Percentiles rank a stretch among this genome's conserved stretches.
Conservation (phyloP, 2,113 vertebrate genomes). For the Myanophis thanlyinensis region DNA sequence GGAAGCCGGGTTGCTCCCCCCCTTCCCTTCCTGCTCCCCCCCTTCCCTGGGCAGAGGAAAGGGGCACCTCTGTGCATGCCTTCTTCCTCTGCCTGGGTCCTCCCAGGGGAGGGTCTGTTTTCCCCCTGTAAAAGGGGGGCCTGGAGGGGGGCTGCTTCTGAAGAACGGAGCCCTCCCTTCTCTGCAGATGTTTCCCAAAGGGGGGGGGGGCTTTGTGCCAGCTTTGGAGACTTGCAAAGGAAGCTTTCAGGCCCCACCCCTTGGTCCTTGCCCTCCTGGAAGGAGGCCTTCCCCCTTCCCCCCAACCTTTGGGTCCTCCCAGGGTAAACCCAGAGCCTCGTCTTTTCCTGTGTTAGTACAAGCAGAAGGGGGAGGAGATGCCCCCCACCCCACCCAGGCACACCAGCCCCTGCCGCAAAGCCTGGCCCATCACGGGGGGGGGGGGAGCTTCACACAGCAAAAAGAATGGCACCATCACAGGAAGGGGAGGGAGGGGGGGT, state of each 20-base stretch:
- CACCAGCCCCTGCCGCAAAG: background rate
- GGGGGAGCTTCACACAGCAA: constrained; percentile 24
- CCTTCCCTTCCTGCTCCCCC: background rate
- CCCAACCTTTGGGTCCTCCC: background rate
- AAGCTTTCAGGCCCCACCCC: background rate
- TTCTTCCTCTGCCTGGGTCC: no score
- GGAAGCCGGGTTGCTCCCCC: no score
- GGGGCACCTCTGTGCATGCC: no score
- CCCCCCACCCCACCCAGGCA: background rate
- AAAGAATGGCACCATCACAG: constrained; percentile 36
- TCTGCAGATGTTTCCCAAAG: background rate
- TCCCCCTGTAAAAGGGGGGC: background rate
- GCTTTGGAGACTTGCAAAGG: background rate
- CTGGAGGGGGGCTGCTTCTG: background rate
- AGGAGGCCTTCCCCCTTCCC: no score
- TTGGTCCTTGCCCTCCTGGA: background rate
- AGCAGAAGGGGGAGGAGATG: background rate
- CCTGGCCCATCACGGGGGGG: background rate
- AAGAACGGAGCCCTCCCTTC: background rate
- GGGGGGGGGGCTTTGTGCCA: no score
- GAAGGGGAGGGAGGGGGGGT: no score
- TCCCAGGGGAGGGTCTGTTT: background rate
- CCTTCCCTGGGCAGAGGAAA: background rate
- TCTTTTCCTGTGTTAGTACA: constrained; percentile 17
- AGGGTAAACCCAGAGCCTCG: background rate